Conservation (phyloP, 1,140 invertebrate species). For the Belonocnema kinseyi region DNA sequence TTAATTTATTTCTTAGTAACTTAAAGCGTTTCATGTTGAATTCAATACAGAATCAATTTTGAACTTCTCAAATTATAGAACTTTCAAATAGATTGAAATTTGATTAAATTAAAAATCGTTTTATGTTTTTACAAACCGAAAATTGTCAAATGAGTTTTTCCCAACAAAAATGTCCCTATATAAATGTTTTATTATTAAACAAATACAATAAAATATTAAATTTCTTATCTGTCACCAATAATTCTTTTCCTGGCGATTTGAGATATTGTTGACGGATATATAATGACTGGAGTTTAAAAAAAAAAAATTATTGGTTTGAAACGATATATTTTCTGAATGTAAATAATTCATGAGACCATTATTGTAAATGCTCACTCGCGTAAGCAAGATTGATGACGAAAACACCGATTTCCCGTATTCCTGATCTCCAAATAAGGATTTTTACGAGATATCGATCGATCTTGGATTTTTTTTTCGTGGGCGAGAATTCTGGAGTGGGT, state of each 20-base stretch:
- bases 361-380: slow-evolving; percentile 10
- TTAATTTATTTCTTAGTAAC: too few species aligned
- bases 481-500: slow-evolving; percentile 2
- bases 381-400: slow-evolving; percentile 26
- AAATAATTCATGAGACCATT: background rate
- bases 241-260: background rate
- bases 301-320: background rate
- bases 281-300: background rate
- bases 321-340: background rate
- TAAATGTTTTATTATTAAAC: too few species aligned
- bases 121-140: too few species aligned
- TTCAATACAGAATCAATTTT: too few species aligned
- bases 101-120: too few species aligned
- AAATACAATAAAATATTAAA: too few species aligned
- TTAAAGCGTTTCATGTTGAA: too few species aligned
- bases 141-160: too few species aligned
- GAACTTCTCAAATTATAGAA: too few species aligned
- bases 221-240: background rate
- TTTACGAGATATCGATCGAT: slow-evolving; percentile 19
- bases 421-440: slow-evolving; percentile 14
- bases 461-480: slow-evolving; percentile 22
- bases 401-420: slow-evolving; percentile 9
- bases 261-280: background rate
- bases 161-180: too few species aligned
- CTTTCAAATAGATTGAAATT: too few species aligned